Conservation (phyloP, 2,797 vertebrate genomes). For the Parauchenoglanis ngamensis region DNA sequence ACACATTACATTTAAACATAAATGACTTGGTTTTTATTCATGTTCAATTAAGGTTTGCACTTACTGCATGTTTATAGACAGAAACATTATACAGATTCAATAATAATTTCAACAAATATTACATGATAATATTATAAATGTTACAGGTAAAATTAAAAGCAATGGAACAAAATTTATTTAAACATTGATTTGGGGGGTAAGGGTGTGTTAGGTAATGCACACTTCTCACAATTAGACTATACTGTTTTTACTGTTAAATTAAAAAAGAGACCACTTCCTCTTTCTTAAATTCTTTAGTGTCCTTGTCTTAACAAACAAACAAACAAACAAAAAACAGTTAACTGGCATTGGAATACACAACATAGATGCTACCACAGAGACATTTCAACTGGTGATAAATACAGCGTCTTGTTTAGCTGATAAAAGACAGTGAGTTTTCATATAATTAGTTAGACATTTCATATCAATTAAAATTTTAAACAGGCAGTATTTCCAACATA, state of each 20-base stretch:
- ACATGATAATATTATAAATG: neutral
- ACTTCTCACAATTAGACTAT: neutral
- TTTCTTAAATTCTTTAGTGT: neutral
- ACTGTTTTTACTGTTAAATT: neutral
- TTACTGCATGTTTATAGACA: neutral
- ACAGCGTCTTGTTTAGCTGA: neutral
- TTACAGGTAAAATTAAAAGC: neutral
- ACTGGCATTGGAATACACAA: neutral
- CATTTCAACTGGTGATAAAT: neutral
- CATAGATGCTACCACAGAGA: neutral
- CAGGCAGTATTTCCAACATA: neutral
- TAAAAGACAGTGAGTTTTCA: neutral
- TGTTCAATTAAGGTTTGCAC: neutral
- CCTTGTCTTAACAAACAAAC: neutral
- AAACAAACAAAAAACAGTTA: no score
- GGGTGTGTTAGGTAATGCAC: neutral
- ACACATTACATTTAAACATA: neutral
- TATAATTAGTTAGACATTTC: neutral
- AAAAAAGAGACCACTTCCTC: neutral
- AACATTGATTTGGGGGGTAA: neutral
- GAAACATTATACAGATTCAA: neutral
- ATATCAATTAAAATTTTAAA: neutral
- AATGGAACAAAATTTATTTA: neutral
- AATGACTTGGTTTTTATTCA: neutral
- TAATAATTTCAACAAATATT: neutral